A percentile compares a stretch with the other conserved stretches of the same genome.
phyloP scores from a whole-genome alignment of 2,797 vertebrate species.

The Champsocephalus esox region DNA sequence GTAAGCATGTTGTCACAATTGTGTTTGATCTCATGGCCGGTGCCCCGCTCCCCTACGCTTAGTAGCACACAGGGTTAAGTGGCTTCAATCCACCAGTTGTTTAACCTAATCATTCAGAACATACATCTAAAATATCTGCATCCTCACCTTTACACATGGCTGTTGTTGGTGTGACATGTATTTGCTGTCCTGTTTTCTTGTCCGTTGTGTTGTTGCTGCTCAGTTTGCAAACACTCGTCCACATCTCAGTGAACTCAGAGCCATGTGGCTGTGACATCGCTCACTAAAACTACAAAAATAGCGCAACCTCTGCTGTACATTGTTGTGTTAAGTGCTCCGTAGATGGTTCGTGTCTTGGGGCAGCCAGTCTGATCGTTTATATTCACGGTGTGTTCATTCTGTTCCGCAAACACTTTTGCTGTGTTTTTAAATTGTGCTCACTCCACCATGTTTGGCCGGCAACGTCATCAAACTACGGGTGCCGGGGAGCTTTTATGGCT shows the following conservation, averaged over 20 bases:
- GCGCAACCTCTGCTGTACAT: constrained; percentile 10
- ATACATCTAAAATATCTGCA: no score
- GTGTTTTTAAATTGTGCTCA: background rate
- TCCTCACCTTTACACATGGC: constrained; percentile 55
- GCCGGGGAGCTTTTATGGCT: constrained; percentile 27
- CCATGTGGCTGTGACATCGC: constrained; percentile 58
- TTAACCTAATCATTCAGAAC: background rate
- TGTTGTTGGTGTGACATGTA: constrained; percentile 14
- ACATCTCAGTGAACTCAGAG: constrained; percentile 46
- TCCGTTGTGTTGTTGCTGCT: constrained; percentile 33
- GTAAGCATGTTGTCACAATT: background rate
- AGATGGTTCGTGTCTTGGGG: accelerated
- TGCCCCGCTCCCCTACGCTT: background rate
- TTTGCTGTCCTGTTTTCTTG: constrained; percentile 31
- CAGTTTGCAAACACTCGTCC: constrained; percentile 47
- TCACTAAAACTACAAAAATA: background rate
- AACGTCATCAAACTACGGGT: constrained; percentile 71
- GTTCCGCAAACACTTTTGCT: background rate
- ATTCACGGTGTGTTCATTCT: accelerated
- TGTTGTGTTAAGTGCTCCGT: background rate
- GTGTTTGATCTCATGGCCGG: constrained; percentile 2
- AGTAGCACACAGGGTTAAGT: accelerated
- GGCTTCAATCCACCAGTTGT: background rate
- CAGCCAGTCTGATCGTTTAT: accelerated
- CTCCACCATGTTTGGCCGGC: constrained; percentile 63